phyloP scores from a whole-genome alignment of 2,888 invertebrate genomes.

The Caenorhabditis drosophilae region DNA sequence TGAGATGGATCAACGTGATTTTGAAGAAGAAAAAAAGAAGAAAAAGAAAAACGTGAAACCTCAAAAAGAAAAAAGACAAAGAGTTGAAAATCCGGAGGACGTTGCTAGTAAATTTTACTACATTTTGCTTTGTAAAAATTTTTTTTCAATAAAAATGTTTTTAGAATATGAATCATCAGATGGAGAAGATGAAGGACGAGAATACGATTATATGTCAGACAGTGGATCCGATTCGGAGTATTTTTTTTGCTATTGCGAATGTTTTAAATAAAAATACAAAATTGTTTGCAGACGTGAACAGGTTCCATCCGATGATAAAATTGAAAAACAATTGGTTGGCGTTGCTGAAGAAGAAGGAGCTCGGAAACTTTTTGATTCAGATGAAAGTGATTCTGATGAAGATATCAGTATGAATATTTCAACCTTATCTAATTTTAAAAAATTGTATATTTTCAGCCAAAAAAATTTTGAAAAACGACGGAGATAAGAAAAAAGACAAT shows the following conservation, averaged over 20 bases:
- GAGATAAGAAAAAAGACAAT: slow-evolving; percentile 36
- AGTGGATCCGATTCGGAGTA: slow-evolving; percentile 67
- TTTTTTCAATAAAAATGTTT: slow-evolving; percentile 6
- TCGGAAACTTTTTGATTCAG: slow-evolving; percentile 64
- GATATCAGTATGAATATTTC: slow-evolving; percentile 27
- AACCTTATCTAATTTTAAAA: not conserved
- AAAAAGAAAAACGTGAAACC: slow-evolving; percentile 44
- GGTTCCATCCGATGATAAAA: slow-evolving; percentile 72
- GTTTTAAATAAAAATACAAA: not conserved
- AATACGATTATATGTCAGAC: slow-evolving; percentile 68
- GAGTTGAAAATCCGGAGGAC: slow-evolving; percentile 65
- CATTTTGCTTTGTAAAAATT: not conserved
- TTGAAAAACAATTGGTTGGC: slow-evolving; percentile 82
- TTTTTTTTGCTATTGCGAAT: slow-evolving; percentile 18
- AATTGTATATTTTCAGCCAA: slow-evolving; percentile 36
- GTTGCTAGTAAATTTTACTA: slow-evolving; percentile 55
- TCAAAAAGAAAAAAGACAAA: slow-evolving; percentile 46
- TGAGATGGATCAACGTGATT: slow-evolving; percentile 36
- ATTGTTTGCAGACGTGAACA: slow-evolving; percentile 60
- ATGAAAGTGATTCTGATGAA: slow-evolving; percentile 46
- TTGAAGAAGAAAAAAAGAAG: slow-evolving; percentile 36
- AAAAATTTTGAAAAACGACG: slow-evolving; percentile 41
- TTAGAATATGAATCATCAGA: slow-evolving; percentile 66
- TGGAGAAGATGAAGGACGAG: slow-evolving; percentile 67
- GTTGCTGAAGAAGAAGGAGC: slow-evolving; percentile 90